phyloP scores from a whole-genome alignment of 2,113 vertebrate genomes.

The Microtus ochrogaster region DNA sequence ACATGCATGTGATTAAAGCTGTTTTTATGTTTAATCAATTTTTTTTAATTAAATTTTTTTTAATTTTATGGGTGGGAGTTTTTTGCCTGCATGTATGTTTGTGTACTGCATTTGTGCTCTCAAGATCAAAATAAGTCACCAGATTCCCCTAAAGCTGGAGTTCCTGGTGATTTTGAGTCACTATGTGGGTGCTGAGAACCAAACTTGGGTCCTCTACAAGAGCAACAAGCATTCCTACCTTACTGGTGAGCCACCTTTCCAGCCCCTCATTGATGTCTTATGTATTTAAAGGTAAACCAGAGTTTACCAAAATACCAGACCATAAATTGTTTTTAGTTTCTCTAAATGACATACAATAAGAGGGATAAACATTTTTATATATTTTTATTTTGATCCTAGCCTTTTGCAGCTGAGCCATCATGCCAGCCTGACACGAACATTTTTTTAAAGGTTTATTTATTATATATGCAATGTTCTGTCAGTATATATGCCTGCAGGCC shows the following conservation, averaged over 20 bases:
- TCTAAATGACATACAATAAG: background rate
- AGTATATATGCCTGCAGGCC: too few relatives aligned
- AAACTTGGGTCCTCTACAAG: background rate
- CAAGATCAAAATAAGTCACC: background rate
- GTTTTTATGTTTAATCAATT: background rate
- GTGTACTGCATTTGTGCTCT: background rate
- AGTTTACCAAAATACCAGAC: constrained; percentile 10
- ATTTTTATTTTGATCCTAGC: background rate
- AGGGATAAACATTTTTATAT: background rate
- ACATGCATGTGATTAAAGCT: background rate
- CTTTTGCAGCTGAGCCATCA: background rate
- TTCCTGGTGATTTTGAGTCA: background rate
- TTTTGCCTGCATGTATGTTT: background rate
- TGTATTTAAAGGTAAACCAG: background rate
- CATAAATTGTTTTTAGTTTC: background rate
- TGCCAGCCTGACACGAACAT: background rate
- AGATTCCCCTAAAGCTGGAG: background rate
- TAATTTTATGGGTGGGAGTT: background rate
- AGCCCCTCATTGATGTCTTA: background rate
- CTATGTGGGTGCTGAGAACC: background rate
- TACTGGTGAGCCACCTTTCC: background rate
- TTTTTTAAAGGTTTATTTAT: background rate
- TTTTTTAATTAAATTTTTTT: background rate
- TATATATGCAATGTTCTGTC: too few relatives aligned
- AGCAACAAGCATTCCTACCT: too few relatives aligned